Evolutionary conservation across 2,797 vertebrate genomes (phyloP).

Genomic region (Lagorchestes hirsutus): DNA sequence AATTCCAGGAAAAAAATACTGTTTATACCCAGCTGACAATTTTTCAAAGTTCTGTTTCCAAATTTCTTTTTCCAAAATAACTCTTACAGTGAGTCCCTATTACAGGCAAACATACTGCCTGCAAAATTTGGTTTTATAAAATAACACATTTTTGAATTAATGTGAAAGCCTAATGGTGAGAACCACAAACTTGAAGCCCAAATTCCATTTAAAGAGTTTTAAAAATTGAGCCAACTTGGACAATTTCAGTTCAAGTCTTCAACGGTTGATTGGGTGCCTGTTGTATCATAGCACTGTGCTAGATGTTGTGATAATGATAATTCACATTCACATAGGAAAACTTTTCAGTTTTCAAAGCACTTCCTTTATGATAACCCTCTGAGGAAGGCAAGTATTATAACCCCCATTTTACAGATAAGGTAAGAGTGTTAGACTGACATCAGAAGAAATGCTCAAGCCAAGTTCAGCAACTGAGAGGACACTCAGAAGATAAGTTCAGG

Average conservation of each 20-base stretch:
- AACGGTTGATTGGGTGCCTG: neutral
- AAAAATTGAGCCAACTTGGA: conserved; percentile 2
- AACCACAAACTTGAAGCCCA: conserved; percentile 7
- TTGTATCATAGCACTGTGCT: neutral
- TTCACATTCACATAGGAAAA: neutral
- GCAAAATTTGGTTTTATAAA: conserved; percentile 15
- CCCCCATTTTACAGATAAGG: neutral
- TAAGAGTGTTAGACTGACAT: neutral
- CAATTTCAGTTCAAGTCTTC: neutral
- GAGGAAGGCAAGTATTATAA: neutral
- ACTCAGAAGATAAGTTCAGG: neutral
- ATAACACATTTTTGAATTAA: conserved; percentile 11
- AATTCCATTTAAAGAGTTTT: neutral
- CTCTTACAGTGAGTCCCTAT: conserved; percentile 12
- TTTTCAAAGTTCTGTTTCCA: conserved; percentile 32
- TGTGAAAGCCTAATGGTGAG: conserved; percentile 10
- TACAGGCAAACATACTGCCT: conserved; percentile 14
- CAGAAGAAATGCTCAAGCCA: neutral
- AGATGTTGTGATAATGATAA: neutral
- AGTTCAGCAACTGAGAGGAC: neutral
- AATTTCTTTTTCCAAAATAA: conserved; percentile 21
- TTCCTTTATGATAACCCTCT: neutral
- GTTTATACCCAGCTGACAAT: conserved; percentile 10
- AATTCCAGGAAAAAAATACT: conserved; percentile 67
- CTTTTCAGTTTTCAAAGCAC: neutral